A percentile compares a stretch with the other conserved stretches of the same genome.
Evolutionary conservation across 2,113 vertebrate species (phyloP).

Genomic region (Oncorhynchus gorbuscha): DNA sequence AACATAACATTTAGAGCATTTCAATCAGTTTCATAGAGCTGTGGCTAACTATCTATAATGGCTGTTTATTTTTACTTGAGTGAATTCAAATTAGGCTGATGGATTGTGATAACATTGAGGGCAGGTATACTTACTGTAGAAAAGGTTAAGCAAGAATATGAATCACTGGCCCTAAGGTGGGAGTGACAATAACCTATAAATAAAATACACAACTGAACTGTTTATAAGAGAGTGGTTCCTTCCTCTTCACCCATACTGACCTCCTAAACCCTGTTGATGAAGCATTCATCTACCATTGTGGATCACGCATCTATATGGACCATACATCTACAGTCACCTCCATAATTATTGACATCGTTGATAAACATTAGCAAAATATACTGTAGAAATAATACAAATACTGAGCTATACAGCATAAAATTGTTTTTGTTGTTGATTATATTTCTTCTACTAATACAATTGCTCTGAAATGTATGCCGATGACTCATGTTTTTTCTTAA

Average conservation of each 20-base stretch:
- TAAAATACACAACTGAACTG: constrained; percentile 48
- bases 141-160: constrained; percentile 68
- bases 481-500: too few relatives aligned
- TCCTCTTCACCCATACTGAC: constrained; percentile 14
- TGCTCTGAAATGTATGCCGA: too few relatives aligned
- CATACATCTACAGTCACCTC: too few relatives aligned
- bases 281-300: not conserved
- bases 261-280: constrained; percentile 33
- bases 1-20: constrained; percentile 69
- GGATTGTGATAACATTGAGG: not conserved
- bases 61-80: constrained; percentile 22
- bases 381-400: too few relatives aligned
- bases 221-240: constrained; percentile 32
- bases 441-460: too few relatives aligned
- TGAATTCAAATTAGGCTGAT: too few relatives aligned
- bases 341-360: too few relatives aligned
- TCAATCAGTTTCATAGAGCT: constrained; percentile 72
- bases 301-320: too few relatives aligned
- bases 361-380: too few relatives aligned
- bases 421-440: too few relatives aligned
- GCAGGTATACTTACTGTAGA: not conserved
- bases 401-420: too few relatives aligned
- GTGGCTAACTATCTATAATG: constrained; percentile 49
- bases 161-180: constrained; percentile 69
- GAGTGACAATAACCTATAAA: constrained; percentile 38